Evolutionary conservation across 23 tunicate genomes (phyloP), one percentile per base, ranked within the genome.

Genomic region (Clavelina lepadiformis): DNA sequence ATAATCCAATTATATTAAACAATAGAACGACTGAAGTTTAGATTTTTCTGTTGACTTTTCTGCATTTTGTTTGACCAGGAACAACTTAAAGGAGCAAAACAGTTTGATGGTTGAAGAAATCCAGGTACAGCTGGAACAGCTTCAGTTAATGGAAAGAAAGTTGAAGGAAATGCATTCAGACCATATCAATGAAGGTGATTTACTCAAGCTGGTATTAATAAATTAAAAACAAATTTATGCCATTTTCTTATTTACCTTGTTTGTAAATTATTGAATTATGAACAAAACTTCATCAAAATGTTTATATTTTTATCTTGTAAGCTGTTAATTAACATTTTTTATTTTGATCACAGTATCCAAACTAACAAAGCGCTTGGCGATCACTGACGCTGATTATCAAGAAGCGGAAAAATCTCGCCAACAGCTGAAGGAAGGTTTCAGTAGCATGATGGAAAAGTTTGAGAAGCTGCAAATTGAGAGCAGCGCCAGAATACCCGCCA

Each of bases 61-160:
- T n/a, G n/a, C n/a, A 5, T 4, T 24, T 41, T 5, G 4, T 28
- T 60, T 54, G 21, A 7, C n/a, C 61, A 83, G 91, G 81, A 68
- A 49, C 23, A 86, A 86, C 59, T 18, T 86, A 68, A 73, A 76
- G 38, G 76, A 77, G 21, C 95, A 86, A 57, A 78, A 78, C 33
- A 63, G 57, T 20, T 31, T 86, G 46, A 77, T 86, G 95, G 69
- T 76, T 13, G 95, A 86, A 44, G 95, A 86, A 50, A 78, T 86
- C 29, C 85, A 86, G 47, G 47, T 77, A 23, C 72, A 78, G 15
- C 72, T 86, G 75, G 73, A 86, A 35, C 95, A 86, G 56, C 74
- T 86, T 58, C 76, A 86, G 59, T 45, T 86, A 58, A 65, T 58
- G 65, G 52, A 77, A 38, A 47, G 59, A 46, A 72, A 77, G 37